A percentile compares a stretch with the other conserved stretches of the same genome.
Evolutionary conservation across 2,888 invertebrate species (phyloP).

Genomic region (Encarsia formosa): DNA sequence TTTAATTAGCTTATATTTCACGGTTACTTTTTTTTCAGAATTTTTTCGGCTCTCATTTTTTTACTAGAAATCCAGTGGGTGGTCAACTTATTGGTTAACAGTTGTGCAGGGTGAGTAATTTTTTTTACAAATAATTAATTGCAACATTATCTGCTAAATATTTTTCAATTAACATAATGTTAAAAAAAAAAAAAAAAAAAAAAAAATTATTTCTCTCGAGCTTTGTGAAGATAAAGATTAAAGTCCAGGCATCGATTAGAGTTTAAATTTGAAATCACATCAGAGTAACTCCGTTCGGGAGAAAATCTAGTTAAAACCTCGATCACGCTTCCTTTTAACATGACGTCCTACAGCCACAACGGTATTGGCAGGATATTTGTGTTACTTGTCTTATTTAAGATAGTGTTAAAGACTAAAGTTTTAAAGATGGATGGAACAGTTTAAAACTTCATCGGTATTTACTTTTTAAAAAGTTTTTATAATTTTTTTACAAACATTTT

Average conservation of each 20-base stretch:
- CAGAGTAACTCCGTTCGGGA: constrained; percentile 3
- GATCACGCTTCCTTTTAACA: constrained; percentile 16
- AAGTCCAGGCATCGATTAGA: constrained; percentile 8
- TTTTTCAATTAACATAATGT: too few relatives aligned
- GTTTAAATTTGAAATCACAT: constrained; percentile 10
- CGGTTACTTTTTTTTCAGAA: constrained; percentile 51
- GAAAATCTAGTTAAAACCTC: constrained; percentile 17
- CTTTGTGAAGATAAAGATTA: background rate
- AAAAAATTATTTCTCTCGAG: too few relatives aligned
- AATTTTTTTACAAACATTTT: too few relatives aligned
- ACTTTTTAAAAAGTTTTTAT: too few relatives aligned
- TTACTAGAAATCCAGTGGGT: constrained; percentile 65
- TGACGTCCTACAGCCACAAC: constrained; percentile 5
- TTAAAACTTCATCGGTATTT: too few relatives aligned
- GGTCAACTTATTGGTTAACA: constrained; percentile 36
- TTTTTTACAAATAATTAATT: background rate
- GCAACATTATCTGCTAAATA: background rate
- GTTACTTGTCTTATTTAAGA: too few relatives aligned
- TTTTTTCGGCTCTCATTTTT: constrained; percentile 57
- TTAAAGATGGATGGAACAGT: too few relatives aligned
- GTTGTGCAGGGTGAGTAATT: constrained; percentile 2
- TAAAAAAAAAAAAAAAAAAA: too few relatives aligned
- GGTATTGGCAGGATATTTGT: background rate
- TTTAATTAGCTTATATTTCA: background rate
- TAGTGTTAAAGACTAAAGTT: too few relatives aligned